Base-by-base conservation (phyloP, 2,113 vertebrate genomes). In the Dromaius novaehollandiae region DNA sequence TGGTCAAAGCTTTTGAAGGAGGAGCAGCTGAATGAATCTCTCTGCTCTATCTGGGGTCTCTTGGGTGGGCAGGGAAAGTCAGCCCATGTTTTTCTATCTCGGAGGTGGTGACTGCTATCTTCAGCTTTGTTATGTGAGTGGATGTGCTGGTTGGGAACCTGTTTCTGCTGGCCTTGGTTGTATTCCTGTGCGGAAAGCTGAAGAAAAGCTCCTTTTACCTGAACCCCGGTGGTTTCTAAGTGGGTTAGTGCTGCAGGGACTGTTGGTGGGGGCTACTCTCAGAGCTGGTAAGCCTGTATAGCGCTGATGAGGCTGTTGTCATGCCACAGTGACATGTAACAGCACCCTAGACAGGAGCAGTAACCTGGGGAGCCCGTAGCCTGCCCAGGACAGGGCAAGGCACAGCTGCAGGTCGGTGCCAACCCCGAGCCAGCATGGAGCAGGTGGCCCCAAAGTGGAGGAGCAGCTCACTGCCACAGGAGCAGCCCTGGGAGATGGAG, bases 81-180 rank as follows among this genome's bases (percentile, higher is more conserved):
- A 38, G 26, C n/a, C 40, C 5, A 0, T 6, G 38, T 25, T 36
- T n/a, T 64, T 26, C 19, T 4, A 8, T 13, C 21, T 8, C 7
- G 26, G 30, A 19, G 13, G 6, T 26, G 28, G 58, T 3, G 58
- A 5, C 38, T 36, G 18, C 9, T 4, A 0, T 48, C 38, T 32
- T 51, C 10, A 0, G 0, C 66, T 30, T 9, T 1, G 4, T 1
- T 0, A 3, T 1, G 0, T 10, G 36, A 78, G 24, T 0, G 1
- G 11, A 53, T 5, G 6, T 17, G 28, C 44, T 30, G 32, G 16
- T 28, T 28, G 64, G 40, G 25, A 30, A 42, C 19, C 63, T 10
- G 18, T 3, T 24, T 11, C 21, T 40, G 64, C 2, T 25, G 22
- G 34, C 46, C 46, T 13, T 0, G 3, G 38, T 38, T 12, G 21